These are phyloP conservation scores for Liolophura sinensis DNA, from an alignment of 1,140 invertebrate species.

Conservation along the genomic window DNA sequence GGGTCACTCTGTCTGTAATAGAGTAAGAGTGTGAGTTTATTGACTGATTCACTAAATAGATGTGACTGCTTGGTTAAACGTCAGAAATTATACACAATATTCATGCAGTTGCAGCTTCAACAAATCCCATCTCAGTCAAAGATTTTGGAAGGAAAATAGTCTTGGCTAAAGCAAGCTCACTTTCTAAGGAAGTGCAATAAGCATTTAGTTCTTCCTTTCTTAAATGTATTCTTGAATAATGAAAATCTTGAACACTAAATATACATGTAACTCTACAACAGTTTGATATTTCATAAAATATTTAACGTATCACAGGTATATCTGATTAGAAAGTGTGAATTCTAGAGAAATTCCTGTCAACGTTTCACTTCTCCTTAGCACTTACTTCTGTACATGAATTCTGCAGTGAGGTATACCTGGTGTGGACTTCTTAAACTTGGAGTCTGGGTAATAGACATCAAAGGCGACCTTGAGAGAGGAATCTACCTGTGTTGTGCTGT, in stretches of 20 bases:
- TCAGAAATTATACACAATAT: too few relatives aligned
- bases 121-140: too few relatives aligned
- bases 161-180: conserved; percentile 15
- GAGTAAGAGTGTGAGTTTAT: too few relatives aligned
- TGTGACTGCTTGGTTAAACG: too few relatives aligned
- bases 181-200: neutral
- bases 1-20: too few relatives aligned
- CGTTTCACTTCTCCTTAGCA: neutral
- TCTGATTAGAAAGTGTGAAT: neutral
- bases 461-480: conserved; percentile 19
- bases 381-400: conserved; percentile 44
- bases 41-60: too few relatives aligned
- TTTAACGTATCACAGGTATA: neutral
- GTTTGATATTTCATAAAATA: neutral
- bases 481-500: too few relatives aligned
- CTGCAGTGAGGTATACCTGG: conserved; percentile 43
- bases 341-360: neutral
- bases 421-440: conserved; percentile 42
- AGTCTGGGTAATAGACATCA: conserved; percentile 45
- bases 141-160: too few relatives aligned
- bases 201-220: neutral
- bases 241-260: neutral
- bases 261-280: neutral
- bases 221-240: neutral
- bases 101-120: too few relatives aligned